Percentiles rank a stretch among this genome's conserved stretches.
Conservation (phyloP, 1,140 invertebrate species). For the Hyposmocoma kahamanoa region DNA sequence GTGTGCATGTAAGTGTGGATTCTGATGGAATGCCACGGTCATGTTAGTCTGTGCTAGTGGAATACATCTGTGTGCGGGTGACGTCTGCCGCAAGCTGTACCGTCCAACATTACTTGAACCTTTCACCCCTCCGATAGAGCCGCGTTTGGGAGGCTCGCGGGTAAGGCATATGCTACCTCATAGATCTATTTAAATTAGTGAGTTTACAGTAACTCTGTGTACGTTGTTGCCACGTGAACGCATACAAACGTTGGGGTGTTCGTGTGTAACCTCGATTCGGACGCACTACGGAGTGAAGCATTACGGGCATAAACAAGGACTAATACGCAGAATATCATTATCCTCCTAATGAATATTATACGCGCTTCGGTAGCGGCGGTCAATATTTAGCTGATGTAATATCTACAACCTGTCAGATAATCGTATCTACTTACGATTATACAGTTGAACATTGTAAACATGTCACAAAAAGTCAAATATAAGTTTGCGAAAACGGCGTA, state of each 20-base stretch:
- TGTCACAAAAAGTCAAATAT: no score
- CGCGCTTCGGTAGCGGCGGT: neutral
- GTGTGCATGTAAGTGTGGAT: conserved; percentile 59
- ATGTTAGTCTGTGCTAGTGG: conserved; percentile 35
- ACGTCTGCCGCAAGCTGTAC: conserved; percentile 59
- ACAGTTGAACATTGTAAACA: no score
- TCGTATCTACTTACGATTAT: no score
- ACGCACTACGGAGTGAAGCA: conserved; percentile 51
- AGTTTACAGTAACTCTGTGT: conserved; percentile 48
- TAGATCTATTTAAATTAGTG: conserved; percentile 30
- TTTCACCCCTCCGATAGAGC: conserved; percentile 25
- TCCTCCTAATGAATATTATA: conserved; percentile 50
- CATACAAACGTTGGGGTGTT: conserved; percentile 26
- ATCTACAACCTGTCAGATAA: no score
- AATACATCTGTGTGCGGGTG: conserved; percentile 52
- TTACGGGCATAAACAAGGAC: conserved; percentile 63
- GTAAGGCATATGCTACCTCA: conserved; percentile 28
- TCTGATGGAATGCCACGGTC: conserved; percentile 68
- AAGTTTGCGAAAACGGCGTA: no score
- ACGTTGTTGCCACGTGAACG: conserved; percentile 64
- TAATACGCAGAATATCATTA: conserved; percentile 69
- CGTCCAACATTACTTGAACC: conserved; percentile 33
- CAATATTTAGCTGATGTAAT: no score
- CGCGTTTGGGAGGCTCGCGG: conserved; percentile 2
- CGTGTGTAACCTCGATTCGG: conserved; percentile 68